These are phyloP conservation scores for Ispidina picta DNA, from an alignment of 2,797 vertebrate species.

Conservation along the genomic window DNA sequence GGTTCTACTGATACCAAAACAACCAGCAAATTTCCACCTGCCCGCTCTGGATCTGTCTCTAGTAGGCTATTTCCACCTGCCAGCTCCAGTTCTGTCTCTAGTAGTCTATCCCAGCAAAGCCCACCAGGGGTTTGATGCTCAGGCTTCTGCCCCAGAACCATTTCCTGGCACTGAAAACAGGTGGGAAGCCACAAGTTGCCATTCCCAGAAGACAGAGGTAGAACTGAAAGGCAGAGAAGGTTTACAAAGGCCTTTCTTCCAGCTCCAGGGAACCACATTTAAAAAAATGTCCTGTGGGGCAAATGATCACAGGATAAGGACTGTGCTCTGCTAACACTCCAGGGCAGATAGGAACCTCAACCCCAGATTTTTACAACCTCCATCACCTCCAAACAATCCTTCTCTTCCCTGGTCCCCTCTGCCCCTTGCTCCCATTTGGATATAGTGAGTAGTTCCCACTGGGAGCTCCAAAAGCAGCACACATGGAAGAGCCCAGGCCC, in stretches of 20 bases:
- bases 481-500: neutral
- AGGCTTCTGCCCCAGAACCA: neutral
- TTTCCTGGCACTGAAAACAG: neutral
- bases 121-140: neutral
- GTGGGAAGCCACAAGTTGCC: neutral
- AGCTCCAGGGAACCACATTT: neutral
- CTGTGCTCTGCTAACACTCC: neutral
- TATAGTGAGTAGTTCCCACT: neutral
- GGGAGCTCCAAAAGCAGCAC: neutral
- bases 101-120: neutral
- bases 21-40: neutral
- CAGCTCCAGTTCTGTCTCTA: neutral
- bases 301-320: neutral
- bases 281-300: too few relatives aligned
- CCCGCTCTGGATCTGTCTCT: neutral
- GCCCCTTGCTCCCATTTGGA: neutral
- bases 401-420: neutral
- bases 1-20: neutral
- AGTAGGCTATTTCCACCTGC: neutral
- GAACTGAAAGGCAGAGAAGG: neutral
- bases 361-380: neutral
- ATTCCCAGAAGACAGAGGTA: neutral
- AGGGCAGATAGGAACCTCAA: neutral
- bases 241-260: neutral
- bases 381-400: neutral